A percentile compares a stretch with the other conserved stretches of the same genome.
Conservation (phyloP, 2,113 vertebrate genomes). For the Hirundichthys speculiger region DNA sequence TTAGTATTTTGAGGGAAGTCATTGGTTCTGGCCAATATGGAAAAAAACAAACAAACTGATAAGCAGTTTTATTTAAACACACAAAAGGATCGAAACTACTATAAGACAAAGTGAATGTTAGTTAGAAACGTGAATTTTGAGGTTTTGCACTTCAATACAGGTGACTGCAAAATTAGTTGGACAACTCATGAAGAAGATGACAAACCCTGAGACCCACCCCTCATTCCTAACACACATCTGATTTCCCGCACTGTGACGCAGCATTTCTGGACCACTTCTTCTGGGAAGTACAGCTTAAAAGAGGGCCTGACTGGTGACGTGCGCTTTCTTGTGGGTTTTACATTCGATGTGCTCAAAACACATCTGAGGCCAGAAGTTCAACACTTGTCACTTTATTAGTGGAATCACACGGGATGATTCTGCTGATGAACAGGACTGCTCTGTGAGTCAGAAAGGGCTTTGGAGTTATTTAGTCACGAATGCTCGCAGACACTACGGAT, state of each 20-base stretch:
- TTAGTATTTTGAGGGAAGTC: background rate
- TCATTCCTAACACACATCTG: conserved; percentile 23
- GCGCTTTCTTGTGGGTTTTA: conserved; percentile 70
- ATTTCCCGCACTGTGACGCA: conserved; percentile 67
- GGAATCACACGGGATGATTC: conserved; percentile 43
- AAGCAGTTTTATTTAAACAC: background rate
- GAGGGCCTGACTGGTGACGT: conserved; percentile 47
- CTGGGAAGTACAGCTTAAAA: conserved; percentile 67
- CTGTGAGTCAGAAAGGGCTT: conserved; percentile 56
- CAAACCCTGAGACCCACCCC: background rate
- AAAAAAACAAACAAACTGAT: background rate
- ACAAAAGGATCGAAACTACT: background rate
- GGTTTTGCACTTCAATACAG: too few relatives aligned
- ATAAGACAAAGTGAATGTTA: background rate
- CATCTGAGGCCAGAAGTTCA: conserved; percentile 46
- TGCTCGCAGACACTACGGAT: conserved; percentile 4
- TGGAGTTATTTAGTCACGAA: conserved; percentile 40
- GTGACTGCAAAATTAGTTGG: background rate
- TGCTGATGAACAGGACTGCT: conserved; percentile 33
- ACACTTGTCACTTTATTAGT: conserved; percentile 48
- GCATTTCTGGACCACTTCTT: conserved; percentile 59
- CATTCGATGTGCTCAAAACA: conserved; percentile 56
- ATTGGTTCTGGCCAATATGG: background rate
- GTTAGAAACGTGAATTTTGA: background rate
- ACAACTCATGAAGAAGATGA: conserved; percentile 10